phyloP scores from a whole-genome alignment of 2,113 vertebrate species.

The Tricholaema leucomelas region DNA sequence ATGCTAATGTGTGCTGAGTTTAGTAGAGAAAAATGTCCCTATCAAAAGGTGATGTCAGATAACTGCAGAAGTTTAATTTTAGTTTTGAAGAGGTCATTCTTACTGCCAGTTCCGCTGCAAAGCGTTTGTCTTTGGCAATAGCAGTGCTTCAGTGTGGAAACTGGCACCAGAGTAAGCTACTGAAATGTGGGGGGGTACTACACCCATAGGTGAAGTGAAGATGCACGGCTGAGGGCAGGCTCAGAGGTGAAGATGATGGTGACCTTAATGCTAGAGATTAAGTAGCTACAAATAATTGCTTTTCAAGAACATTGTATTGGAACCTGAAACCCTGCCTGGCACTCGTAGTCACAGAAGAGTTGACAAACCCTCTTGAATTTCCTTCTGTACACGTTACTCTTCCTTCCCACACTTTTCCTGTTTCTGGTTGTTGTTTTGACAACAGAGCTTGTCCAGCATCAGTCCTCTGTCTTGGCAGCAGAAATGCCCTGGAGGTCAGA shows the following conservation, averaged over 20 bases:
- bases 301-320: background rate
- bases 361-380: fast-evolving
- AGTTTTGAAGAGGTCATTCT: background rate
- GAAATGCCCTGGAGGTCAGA: background rate
- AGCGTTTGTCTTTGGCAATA: background rate
- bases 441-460: background rate
- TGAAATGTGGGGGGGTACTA: background rate
- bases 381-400: background rate
- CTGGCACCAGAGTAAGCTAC: background rate
- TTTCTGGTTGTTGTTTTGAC: background rate
- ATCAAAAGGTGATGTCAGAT: background rate
- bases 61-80: background rate
- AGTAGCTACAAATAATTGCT: background rate
- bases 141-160: background rate
- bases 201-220: background rate
- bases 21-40: background rate
- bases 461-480: background rate
- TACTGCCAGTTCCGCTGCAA: background rate
- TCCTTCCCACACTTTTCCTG: background rate
- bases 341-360: background rate
- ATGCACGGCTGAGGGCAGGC: background rate
- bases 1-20: background rate
- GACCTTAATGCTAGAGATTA: background rate
- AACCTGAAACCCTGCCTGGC: background rate
- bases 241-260: background rate